These are phyloP conservation scores for Etheostoma spectabile DNA, from an alignment of 2,113 vertebrate genomes.

Conservation along the genomic window DNA sequence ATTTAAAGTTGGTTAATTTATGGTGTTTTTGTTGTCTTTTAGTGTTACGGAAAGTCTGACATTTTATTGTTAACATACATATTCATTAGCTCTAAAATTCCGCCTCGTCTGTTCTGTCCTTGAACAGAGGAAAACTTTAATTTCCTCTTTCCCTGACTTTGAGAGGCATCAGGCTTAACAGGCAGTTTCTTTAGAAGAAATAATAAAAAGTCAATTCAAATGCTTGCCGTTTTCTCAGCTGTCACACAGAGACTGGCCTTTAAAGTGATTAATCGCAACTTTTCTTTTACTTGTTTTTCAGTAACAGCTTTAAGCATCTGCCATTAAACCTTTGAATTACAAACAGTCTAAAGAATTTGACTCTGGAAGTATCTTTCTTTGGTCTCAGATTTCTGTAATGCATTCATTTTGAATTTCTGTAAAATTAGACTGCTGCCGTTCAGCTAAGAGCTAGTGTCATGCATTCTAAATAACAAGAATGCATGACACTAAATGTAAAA, in stretches of 20 bases:
- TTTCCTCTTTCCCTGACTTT: neutral
- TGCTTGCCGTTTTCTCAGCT: neutral
- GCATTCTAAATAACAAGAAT: too few relatives aligned
- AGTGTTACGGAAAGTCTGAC: neutral
- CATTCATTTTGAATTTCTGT: neutral
- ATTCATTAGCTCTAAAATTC: neutral
- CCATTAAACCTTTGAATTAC: neutral
- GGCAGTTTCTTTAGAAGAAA: neutral
- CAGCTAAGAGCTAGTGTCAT: too few relatives aligned
- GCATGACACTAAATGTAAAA: too few relatives aligned
- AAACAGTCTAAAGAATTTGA: neutral
- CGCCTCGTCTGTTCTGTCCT: neutral
- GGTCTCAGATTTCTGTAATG: neutral
- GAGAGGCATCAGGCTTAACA: neutral
- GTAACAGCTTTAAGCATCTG: neutral
- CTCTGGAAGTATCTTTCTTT: neutral
- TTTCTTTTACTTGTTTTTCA: neutral
- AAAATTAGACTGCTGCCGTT: neutral
- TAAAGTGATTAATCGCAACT: constrained; percentile 14
- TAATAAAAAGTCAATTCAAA: neutral
- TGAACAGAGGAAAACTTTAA: neutral
- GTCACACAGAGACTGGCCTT: neutral
- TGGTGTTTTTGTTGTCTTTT: neutral
- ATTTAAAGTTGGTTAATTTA: neutral
- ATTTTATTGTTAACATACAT: neutral